These are phyloP conservation scores for Colletes collaris DNA, from an alignment of 2,888 invertebrate species.

Conservation along the genomic window DNA sequence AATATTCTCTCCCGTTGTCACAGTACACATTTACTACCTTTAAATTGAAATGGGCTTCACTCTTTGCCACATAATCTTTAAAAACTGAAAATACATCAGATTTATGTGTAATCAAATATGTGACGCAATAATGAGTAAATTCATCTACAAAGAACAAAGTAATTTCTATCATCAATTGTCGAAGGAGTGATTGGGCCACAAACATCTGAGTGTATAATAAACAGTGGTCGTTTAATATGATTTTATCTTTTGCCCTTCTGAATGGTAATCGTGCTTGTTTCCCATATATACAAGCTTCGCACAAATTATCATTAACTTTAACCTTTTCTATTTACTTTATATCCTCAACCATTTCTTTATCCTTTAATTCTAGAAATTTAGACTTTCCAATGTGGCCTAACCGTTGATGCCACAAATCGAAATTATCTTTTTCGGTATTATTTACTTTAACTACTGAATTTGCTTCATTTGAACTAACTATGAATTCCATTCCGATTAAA, in stretches of 20 bases:
- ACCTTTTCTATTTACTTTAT: too few relatives aligned
- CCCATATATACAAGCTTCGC: not conserved
- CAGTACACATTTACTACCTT: not conserved
- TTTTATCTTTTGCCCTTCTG: not conserved
- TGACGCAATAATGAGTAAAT: too few relatives aligned
- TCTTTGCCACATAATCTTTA: too few relatives aligned
- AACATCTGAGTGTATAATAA: too few relatives aligned
- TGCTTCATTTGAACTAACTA: too few relatives aligned
- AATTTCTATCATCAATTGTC: too few relatives aligned
- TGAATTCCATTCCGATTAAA: too few relatives aligned
- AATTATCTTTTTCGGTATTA: not conserved
- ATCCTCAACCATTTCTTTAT: conserved; percentile 12
- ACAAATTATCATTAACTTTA: not conserved
- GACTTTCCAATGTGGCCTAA: not conserved
- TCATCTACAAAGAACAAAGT: not conserved
- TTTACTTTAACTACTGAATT: not conserved
- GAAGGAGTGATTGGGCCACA: too few relatives aligned
- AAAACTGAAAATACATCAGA: too few relatives aligned
- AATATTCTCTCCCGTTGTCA: not conserved
- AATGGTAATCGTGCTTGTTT: conserved; percentile 5
- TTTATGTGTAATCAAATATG: too few relatives aligned
- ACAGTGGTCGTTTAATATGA: not conserved
- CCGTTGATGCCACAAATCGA: conserved; percentile 8
- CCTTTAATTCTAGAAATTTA: conserved; percentile 3
- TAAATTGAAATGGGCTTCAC: not conserved